Base-by-base conservation (phyloP, 2,113 vertebrate genomes). In the Zosterops pallidus region DNA sequence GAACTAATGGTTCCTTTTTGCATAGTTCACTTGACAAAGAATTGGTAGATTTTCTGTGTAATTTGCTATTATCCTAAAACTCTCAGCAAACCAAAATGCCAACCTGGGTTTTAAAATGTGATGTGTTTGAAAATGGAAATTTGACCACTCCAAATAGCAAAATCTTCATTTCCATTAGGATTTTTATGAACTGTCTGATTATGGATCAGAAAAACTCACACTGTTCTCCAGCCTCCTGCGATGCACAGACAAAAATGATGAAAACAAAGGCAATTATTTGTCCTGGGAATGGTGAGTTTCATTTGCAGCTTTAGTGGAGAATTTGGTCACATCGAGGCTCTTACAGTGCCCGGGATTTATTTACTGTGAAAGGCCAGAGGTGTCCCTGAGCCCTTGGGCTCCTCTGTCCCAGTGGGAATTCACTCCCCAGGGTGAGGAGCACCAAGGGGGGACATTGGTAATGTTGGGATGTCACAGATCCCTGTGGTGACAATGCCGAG, bases 21-120 rank as follows among this genome's bases (percentile, higher is more conserved):
- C 87, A 96, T 97, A 95, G 94, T 97, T 97, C 94, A 97, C 94
- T 97, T 97, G 96, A 97, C 96, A 97, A 97, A 95, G 96, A 97
- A 96, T 96, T 96, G 96, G 97, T 97, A 97, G 97, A 95, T 98
- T 98, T 98, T 97, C 96, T 98, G 94, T 98, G 92, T 98, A 97
- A 98, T 98, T 98, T 98, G 96, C 97, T 98, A 97, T 98, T 98
- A 98, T 98, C 95, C 96, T 97, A 97, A 98, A 98, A 98, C 94
- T 97, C 97, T 97, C 97, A 97, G 97, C 96, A 98, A 98, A 98
- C 96, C 97, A 94, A 98, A 98, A 98, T 98, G 97, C 96, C 95
- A 98, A 47, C 96, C 96, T 93, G 95, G 94, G 93, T 94, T 98
- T 98, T 98, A 97, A 97, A 97, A 96, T 97, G 68, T 97, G 97